Conservation (phyloP, 2,797 vertebrate genomes). For the Acipenser transmontanus region DNA sequence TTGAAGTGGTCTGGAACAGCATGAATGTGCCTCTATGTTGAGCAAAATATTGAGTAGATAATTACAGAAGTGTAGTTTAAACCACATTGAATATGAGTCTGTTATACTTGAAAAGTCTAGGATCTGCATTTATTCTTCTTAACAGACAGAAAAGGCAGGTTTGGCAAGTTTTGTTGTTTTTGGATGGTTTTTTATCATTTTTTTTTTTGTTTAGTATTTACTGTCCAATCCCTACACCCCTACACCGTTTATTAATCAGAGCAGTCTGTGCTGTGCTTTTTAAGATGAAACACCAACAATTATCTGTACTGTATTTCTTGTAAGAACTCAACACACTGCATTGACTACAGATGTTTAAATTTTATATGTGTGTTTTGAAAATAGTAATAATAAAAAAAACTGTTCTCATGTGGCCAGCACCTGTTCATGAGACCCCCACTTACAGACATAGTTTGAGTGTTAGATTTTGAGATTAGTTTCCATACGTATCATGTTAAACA, state of each 20-base stretch:
- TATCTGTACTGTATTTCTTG: no score
- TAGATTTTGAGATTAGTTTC: slow-evolving; percentile 10
- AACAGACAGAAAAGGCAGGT: not conserved
- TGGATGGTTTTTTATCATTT: not conserved
- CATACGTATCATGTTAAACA: not conserved
- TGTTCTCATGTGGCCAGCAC: not conserved
- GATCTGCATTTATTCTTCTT: no score
- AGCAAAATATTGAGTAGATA: slow-evolving; percentile 44
- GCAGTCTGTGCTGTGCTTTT: not conserved
- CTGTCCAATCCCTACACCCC: not conserved
- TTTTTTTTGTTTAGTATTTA: not conserved
- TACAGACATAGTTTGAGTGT: slow-evolving; percentile 21
- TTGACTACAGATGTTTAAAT: slow-evolving; percentile 3
- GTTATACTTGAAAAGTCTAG: slow-evolving; percentile 35
- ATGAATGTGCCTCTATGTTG: slow-evolving; percentile 44
- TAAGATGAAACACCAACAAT: not conserved
- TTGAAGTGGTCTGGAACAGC: slow-evolving; percentile 63
- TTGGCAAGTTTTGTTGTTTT: not conserved
- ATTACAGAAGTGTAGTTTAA: slow-evolving; percentile 54
- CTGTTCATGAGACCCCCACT: slow-evolving; percentile 20
- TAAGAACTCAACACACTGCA: not conserved
- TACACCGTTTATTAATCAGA: not conserved
- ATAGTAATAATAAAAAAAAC: not conserved
- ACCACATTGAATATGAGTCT: slow-evolving; percentile 54
- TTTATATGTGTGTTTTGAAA: not conserved